These are phyloP conservation scores for Eulemur coronatus DNA, from an alignment of 2,797 vertebrate genomes.

Conservation along the genomic window DNA sequence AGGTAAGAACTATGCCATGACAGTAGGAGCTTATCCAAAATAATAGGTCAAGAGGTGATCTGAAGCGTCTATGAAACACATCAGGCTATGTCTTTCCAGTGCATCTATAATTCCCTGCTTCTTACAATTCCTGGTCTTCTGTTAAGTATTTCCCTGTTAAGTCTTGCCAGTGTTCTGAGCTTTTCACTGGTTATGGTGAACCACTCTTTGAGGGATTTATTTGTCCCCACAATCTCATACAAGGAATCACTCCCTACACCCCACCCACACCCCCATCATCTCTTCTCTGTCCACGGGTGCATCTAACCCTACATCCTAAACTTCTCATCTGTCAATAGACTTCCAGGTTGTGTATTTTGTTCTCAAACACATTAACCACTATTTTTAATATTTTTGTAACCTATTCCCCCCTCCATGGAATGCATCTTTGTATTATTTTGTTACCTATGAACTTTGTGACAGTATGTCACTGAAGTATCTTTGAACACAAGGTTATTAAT, in stretches of 20 bases:
- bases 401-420: neutral
- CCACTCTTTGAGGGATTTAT: neutral
- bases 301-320: slow-evolving; percentile 16
- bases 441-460: slow-evolving; percentile 12
- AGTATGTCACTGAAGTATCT: neutral
- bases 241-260: neutral
- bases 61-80: neutral
- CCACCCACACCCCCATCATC: neutral
- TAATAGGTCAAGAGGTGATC: slow-evolving; percentile 64
- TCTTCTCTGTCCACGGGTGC: neutral
- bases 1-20: slow-evolving; percentile 81
- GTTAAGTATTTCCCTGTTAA: slow-evolving; percentile 59
- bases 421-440: neutral
- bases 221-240: neutral
- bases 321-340: neutral
- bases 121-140: slow-evolving; percentile 75
- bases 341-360: slow-evolving; percentile 13
- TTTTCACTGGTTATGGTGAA: neutral
- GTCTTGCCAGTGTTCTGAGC: neutral
- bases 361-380: slow-evolving; percentile 24
- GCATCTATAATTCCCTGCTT: neutral
- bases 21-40: neutral
- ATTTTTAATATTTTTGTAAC: slow-evolving; percentile 29
- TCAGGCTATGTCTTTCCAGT: slow-evolving; percentile 51
- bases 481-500: neutral